These are phyloP conservation scores for Perithous albicinctus DNA, from an alignment of 2,888 invertebrate genomes.

Conservation along the genomic window DNA sequence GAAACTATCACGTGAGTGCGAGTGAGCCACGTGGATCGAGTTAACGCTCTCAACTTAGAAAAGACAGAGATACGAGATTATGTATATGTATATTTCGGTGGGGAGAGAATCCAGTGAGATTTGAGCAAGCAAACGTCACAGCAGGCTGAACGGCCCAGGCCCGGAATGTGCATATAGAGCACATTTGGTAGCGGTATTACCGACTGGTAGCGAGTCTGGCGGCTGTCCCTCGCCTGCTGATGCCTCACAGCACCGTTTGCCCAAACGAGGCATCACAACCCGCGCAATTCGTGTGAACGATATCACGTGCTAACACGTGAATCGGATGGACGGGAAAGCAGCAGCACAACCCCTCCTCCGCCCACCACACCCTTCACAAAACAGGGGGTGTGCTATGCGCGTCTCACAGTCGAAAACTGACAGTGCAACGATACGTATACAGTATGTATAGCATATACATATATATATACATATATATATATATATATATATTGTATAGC, in stretches of 20 bases:
- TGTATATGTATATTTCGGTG: background rate
- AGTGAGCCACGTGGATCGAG: slow-evolving; percentile 38
- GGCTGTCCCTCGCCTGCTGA: background rate
- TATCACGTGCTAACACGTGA: slow-evolving; percentile 71
- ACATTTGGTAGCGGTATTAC: slow-evolving; percentile 31
- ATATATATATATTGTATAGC: background rate
- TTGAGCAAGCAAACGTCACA: slow-evolving; percentile 42
- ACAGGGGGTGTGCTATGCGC: slow-evolving; percentile 24
- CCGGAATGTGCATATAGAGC: slow-evolving; percentile 4
- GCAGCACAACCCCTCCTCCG: too few species aligned
- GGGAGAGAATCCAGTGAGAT: slow-evolving; percentile 38
- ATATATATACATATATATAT: background rate
- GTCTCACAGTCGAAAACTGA: slow-evolving; percentile 65
- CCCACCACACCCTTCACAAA: too few species aligned
- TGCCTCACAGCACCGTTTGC: slow-evolving; percentile 5
- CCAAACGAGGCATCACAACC: background rate
- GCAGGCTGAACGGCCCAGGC: slow-evolving; percentile 22
- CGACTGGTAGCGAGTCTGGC: slow-evolving; percentile 32
- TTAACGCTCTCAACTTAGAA: slow-evolving; percentile 19
- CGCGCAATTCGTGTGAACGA: slow-evolving; percentile 68
- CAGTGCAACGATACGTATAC: slow-evolving; percentile 42
- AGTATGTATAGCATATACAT: background rate
- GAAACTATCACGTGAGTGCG: slow-evolving; percentile 59
- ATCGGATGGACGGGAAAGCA: slow-evolving; percentile 61
- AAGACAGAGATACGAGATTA: slow-evolving; percentile 14